Evolutionary conservation across 2,797 vertebrate genomes (phyloP).

Genomic region (Phoebastria nigripes): DNA sequence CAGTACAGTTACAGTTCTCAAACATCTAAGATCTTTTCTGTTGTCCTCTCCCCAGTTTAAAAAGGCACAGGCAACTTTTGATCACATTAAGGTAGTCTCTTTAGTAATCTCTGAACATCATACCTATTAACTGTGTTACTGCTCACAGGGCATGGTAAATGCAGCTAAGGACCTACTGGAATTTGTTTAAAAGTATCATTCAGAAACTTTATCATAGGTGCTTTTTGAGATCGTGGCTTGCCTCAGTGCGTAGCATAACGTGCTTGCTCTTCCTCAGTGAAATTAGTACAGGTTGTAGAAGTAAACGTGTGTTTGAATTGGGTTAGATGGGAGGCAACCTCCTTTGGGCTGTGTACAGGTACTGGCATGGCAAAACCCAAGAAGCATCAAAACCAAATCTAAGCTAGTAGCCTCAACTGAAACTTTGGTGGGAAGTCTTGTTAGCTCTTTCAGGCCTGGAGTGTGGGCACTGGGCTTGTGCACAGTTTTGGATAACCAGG

Average conservation of each 20-base stretch:
- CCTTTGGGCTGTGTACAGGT: background rate
- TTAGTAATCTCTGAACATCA: background rate
- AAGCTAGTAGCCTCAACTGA: background rate
- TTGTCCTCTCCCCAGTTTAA: background rate
- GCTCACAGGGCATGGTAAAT: background rate
- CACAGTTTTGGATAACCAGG: background rate
- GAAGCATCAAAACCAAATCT: background rate
- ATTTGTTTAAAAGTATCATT: background rate
- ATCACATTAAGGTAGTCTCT: background rate
- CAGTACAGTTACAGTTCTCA: background rate
- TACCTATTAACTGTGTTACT: background rate
- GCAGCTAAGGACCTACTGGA: background rate
- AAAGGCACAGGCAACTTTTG: background rate
- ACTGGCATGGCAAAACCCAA: background rate
- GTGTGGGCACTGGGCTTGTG: background rate
- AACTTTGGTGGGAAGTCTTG: background rate
- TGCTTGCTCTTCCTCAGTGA: background rate
- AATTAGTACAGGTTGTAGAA: background rate
- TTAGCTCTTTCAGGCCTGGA: background rate
- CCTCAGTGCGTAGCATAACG: background rate
- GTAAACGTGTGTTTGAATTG: background rate
- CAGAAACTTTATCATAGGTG: background rate
- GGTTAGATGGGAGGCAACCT: background rate
- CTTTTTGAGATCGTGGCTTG: background rate
- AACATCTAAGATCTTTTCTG: background rate